Base-by-base conservation (phyloP, 1,140 invertebrate species). In the Pseudoatta argentina region DNA sequence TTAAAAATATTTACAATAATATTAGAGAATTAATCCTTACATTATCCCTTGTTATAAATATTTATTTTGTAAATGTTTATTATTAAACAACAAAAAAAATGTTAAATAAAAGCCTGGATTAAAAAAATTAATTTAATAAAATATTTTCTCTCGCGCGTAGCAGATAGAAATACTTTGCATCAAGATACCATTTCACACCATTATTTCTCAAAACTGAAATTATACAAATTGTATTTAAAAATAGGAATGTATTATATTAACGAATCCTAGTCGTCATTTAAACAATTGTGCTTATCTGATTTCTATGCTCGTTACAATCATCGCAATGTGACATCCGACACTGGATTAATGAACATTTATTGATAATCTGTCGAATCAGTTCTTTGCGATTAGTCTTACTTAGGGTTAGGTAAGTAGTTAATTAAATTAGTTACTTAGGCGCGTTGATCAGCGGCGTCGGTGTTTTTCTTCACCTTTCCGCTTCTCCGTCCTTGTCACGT, bases 371-470 rank as follows among this genome's bases (percentile, higher is more conserved):
- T 59, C 76, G 63, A 59, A 44, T 89, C 86, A 75, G 86, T 76
- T 81, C 39, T 61, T 72, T 30, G 59, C 57, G 57, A 55, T 90
- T 85, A 76, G 57, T 88, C 83, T 61, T 90, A 87, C 87, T 90
- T 91, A 91, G 39, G 71, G 44, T 76, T 91, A 87, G 77, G 76
- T 91, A 91, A 82, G 77, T 91, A 89, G 89, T 88, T 92, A 87
- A 48, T 87, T 91, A 75, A 91, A 90, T 91, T 83, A 92, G 87
- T 92, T 89, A 92, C 67, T 93, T 92, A 93, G 92, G 92, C 91
- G 90, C 88, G 88, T 92, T 92, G 88, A 92, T 92, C 90, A 89
- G 88, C 90, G 78, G 86, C 78, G 55, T 63, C 18, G 55, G 69
- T 63, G 79, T 55, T 72, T 79, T 63, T 57, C 21, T 21, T 73